These are phyloP conservation scores for Ormyrus labotus DNA, from an alignment of 2,888 invertebrate genomes.

Conservation along the genomic window DNA sequence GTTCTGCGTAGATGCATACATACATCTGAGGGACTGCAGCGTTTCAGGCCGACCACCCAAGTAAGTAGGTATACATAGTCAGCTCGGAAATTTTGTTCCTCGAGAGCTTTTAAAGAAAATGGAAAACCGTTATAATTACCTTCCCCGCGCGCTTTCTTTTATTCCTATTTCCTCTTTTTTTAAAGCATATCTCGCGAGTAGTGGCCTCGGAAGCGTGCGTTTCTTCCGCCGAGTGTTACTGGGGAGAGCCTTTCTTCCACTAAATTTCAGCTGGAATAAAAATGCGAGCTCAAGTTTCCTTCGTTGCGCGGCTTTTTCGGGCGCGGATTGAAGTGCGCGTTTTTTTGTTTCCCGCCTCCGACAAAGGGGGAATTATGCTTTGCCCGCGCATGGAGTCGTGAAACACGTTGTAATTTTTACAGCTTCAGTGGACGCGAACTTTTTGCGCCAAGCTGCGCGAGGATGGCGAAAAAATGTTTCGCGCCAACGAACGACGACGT, in stretches of 20 bases:
- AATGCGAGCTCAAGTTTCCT: constrained; percentile 36
- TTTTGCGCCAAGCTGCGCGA: not conserved
- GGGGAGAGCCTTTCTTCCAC: constrained; percentile 28
- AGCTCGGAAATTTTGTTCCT: not conserved
- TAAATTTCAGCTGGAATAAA: constrained; percentile 33
- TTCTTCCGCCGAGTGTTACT: constrained; percentile 7
- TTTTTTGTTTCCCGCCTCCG: constrained; percentile 3
- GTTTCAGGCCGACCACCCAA: not conserved
- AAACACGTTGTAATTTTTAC: constrained; percentile 37
- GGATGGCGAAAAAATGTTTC: constrained; percentile 21
- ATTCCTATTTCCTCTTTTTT: not conserved
- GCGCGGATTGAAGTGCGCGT: constrained; percentile 20
- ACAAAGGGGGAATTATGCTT: constrained; percentile 37
- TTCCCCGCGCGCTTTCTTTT: constrained; percentile 2
- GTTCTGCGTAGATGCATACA: not conserved
- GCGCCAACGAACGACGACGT: not conserved
- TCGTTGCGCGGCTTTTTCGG: constrained; percentile 6
- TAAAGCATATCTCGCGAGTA: not conserved
- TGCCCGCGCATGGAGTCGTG: constrained; percentile 3
- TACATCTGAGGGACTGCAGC: not conserved
- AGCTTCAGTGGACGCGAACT: constrained; percentile 30
- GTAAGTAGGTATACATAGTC: not conserved
- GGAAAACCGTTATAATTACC: constrained; percentile 45
- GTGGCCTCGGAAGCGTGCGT: not conserved
- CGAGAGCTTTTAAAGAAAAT: constrained; percentile 37